Base-by-base conservation (phyloP, 2,888 invertebrate genomes). In the Buathra laborator region DNA sequence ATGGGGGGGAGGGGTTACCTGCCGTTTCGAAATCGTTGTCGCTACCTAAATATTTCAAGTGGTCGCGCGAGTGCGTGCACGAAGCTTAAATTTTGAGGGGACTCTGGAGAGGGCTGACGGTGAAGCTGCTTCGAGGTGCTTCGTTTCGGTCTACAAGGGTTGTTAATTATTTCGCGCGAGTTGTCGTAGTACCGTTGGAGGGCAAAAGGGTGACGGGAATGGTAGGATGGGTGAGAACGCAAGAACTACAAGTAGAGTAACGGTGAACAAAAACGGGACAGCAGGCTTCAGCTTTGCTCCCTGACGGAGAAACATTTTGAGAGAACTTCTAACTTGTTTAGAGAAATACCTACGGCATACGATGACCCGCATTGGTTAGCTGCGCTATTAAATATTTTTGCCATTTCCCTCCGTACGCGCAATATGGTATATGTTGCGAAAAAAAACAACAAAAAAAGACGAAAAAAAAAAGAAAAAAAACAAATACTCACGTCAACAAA, bases 151-250 rank as follows among this genome's bases (percentile, higher is more conserved):
- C 83, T 86, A 87, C 89, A 84, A 89, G 90, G 87, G 88, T 91
- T 90, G 91, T 93, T 92, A 92, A 93, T 93, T 93, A 93, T 93
- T 93, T 92, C 91, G 88, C 88, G 86, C 87, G 89, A 90, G 89
- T 91, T 90, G 88, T 70, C 70, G 51, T 76, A 76, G 62, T 37
- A 53, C 37, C 76, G 76, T 66, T 59, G 66, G 53, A 43, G 51
- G 37, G 66, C 59, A 37, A 53, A 75, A 76, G 76, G 66, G 76
- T 51, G 76, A 14, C 43, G 19, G n/a, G 48, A 16, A 29, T 66
- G 87, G 84, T 87, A 85, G 66, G 48, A 83, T 84, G 75, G 53
- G 68, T 81, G 83, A 66, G 81, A 85, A 85, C 86, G 88, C 84
- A 82, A 87, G 81, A 85, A 82, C 75, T 71, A 70, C 75, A 74